Base-by-base conservation (phyloP, 92 coral and sea anemone species). In the Palythoa caribaeorum region DNA sequence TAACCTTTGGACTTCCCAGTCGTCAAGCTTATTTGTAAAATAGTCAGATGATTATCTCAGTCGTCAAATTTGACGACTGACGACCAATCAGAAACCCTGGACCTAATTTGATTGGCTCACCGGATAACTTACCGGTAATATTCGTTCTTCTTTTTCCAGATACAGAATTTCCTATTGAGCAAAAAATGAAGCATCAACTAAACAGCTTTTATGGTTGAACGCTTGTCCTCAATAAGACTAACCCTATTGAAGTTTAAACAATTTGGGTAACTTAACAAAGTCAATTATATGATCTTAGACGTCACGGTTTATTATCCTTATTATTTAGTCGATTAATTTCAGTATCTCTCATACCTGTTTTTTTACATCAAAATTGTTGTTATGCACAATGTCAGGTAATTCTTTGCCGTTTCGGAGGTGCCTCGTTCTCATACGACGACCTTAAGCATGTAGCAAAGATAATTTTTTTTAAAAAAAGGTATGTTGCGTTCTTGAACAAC, bases 381-480 rank as follows among this genome's bases (percentile, higher is more conserved):
- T 68, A 16, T 69, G 75, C 28, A 66, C 86, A 47, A 81, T 81
- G 37, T 81, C 86, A 39, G 86, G 86, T 35, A 81, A 71, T 65
- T 81, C 86, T 36, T 66, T 68, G 5, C 86, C 86, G 6, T 44
- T 81, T 36, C 86, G 19, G 59, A 81, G 2, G 57, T 81, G 86
- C 47, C 86, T 81, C 0, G 86, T 81, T 68, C 76, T 81, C 40
- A 51, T 52, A 44, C 76, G 57, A 35, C 86, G 76, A 69, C 86
- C 86, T 81, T 19, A 10, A 21, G 75, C 1, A 70, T 44, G 50
- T 8, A 44, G 50, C 5, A 8, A 44, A 44, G 7, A 5, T 4
- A 44, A 44, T 0, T 4, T 44, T 63, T 63, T n/a, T 63, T 1
- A n/a, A 17, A 63, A 17, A 1, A 63, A 17, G 1, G 20, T 63